These are phyloP conservation scores for Alviniconcha strummeri DNA, from an alignment of 2,888 invertebrate species.

Conservation along the genomic window DNA sequence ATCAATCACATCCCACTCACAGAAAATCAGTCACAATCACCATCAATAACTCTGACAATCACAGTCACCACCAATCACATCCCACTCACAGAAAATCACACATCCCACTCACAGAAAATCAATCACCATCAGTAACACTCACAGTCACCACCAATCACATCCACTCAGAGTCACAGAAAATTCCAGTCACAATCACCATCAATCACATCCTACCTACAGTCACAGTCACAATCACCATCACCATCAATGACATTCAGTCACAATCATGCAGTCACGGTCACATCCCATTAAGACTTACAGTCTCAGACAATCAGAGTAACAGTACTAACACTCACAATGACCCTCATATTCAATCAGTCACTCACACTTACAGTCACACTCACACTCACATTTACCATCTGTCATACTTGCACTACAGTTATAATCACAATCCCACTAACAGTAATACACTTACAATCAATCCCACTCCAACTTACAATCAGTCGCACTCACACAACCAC, in stretches of 20 bases:
- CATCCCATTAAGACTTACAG: not conserved
- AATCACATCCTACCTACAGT: too few relatives aligned
- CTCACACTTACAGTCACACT: too few relatives aligned
- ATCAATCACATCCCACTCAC: not conserved
- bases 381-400: too few relatives aligned
- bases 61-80: too few relatives aligned
- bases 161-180: not conserved
- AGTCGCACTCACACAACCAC: not conserved
- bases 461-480: not conserved
- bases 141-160: not conserved
- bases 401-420: too few relatives aligned
- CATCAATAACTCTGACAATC: too few relatives aligned
- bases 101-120: not conserved
- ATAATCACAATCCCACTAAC: not conserved
- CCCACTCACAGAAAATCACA: not conserved
- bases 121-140: too few relatives aligned
- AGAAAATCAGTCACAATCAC: too few relatives aligned
- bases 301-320: not conserved
- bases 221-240: too few relatives aligned
- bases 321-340: not conserved
- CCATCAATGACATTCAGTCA: too few relatives aligned
- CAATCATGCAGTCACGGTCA: too few relatives aligned
- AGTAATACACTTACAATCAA: not conserved
- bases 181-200: not conserved
- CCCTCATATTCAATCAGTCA: not conserved